Evolutionary conservation across 2,888 invertebrate species (phyloP).

Genomic region (Drosophila yooni): DNA sequence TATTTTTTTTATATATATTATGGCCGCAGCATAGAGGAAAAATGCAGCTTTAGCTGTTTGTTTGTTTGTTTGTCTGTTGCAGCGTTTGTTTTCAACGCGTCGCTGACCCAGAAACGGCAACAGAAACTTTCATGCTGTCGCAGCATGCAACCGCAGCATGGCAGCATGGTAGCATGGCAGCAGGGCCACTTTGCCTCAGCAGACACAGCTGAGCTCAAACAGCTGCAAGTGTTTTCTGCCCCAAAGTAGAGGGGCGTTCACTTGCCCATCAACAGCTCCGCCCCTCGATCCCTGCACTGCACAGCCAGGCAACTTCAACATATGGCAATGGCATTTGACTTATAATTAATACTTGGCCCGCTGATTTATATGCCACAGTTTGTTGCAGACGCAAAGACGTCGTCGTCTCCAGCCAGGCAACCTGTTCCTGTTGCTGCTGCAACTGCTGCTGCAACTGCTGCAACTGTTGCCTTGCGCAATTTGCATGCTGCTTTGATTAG

Average conservation of each 20-base stretch:
- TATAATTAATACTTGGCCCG: conserved; percentile 64
- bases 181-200: background rate
- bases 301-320: conserved; percentile 31
- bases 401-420: conserved; percentile 16
- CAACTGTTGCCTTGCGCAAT: conserved; percentile 35
- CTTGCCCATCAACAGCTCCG: conserved; percentile 15
- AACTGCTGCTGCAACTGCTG: background rate
- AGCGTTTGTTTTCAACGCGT: conserved; percentile 74
- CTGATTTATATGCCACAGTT: conserved; percentile 70
- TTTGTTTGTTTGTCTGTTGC: conserved; percentile 20
- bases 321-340: conserved; percentile 71
- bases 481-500: conserved; percentile 45
- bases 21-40: conserved; percentile 32
- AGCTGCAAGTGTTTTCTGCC: conserved; percentile 74
- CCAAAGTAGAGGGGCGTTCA: conserved; percentile 28
- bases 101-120: conserved; percentile 75
- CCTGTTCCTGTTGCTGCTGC: conserved; percentile 33
- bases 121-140: conserved; percentile 68
- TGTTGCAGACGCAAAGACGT: conserved; percentile 27
- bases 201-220: conserved; percentile 43
- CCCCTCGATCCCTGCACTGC: background rate
- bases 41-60: conserved; percentile 44
- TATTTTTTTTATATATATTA: background rate
- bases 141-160: conserved; percentile 59
- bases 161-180: conserved; percentile 5